Evolutionary conservation across 1,140 invertebrate genomes (phyloP).

Genomic region (Popillia japonica): DNA sequence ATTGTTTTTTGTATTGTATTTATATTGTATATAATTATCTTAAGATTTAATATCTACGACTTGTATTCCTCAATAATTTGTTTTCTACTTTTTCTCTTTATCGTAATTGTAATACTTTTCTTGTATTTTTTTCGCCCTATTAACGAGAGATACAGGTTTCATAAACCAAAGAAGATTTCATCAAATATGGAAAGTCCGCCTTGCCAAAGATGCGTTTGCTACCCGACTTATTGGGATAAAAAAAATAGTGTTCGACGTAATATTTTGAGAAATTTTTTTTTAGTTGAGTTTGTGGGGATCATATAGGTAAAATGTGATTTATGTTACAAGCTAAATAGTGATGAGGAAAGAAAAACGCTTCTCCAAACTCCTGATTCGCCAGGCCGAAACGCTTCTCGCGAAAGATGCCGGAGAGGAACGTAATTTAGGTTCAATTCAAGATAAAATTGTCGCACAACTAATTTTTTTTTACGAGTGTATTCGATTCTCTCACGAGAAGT

Average conservation of each 20-base stretch:
- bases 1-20: neutral
- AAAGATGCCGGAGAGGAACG: too few relatives aligned
- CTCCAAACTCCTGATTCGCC: too few relatives aligned
- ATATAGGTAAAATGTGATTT: conserved; percentile 56
- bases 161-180: conserved; percentile 58
- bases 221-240: neutral
- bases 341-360: too few relatives aligned
- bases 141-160: conserved; percentile 45
- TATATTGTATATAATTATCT: conserved; percentile 19
- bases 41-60: neutral
- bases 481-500: too few relatives aligned
- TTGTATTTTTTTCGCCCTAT: conserved; percentile 26
- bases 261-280: conserved; percentile 38
- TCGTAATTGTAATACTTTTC: conserved; percentile 34
- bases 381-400: too few relatives aligned
- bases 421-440: too few relatives aligned
- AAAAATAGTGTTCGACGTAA: conserved; percentile 11
- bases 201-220: conserved; percentile 47
- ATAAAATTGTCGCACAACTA: too few relatives aligned
- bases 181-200: conserved; percentile 46
- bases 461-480: too few relatives aligned
- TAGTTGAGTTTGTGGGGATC: conserved; percentile 52
- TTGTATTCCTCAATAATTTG: too few relatives aligned
- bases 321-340: conserved; percentile 55
- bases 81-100: conserved; percentile 22